Base-by-base conservation (phyloP, 2,113 vertebrate genomes). In the Stercorarius parasiticus region DNA sequence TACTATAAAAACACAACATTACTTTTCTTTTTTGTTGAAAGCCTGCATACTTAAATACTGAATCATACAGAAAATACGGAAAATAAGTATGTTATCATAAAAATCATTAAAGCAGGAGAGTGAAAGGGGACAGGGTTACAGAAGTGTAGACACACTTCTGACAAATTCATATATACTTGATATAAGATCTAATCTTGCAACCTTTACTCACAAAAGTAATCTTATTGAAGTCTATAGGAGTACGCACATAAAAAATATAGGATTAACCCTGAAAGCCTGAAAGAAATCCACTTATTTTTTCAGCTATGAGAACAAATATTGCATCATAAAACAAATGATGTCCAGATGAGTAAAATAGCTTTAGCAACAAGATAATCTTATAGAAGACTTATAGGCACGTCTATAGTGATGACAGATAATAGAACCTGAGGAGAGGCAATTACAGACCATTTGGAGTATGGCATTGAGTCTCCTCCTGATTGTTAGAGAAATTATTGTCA, bases 401-500 rank as follows among this genome's bases (percentile, higher is more conserved):
- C 81, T 65, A 36, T 11, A 89, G 73, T 62, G 61, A 88, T 76
- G 77, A 86, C 73, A 95, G 61, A 76, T 82, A 89, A 91, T 58
- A 79, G 91, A 79, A 91, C 30, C 77, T 38, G 36, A 91, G 73
- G 52, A 91, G 19, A 91, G 10, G 50, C 7, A 69, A 76, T 85
- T 77, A 93, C 43, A 95, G 70, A 82, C 26, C 87, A 79, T 70
- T 50, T 91, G 53, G 83, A 95, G 34, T 76, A 84, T 38, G 55
- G 32, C 70, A 82, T 18, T 82, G 53, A 82, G 70, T 73, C 47
- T 78, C 52, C 79, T 59, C 38, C 42, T 21, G 30, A 89, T n/a
- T 84, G 56, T 71, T 89, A 89, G 86, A 92, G 84, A 82, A 91
- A 95, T 76, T 76, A 62, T 87, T 91, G 47, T 66, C 66, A 89